These are phyloP conservation scores for Erynnis tages DNA, from an alignment of 2,888 invertebrate species.

Conservation along the genomic window DNA sequence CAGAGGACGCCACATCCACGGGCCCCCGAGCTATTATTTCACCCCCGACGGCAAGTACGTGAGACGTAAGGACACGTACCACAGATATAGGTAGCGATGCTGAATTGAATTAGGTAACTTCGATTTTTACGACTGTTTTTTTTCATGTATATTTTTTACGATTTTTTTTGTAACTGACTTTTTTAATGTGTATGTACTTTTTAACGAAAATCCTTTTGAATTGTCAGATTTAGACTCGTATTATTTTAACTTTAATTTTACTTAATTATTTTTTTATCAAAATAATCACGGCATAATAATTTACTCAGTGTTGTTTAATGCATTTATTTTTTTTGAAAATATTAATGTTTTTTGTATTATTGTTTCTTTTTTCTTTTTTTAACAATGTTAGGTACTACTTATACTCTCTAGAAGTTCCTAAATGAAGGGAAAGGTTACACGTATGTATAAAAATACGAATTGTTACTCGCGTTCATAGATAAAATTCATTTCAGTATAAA, in stretches of 20 bases:
- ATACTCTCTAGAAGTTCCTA: constrained; percentile 7
- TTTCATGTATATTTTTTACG: constrained; percentile 20
- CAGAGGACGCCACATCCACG: constrained; percentile 71
- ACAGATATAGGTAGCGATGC: constrained; percentile 67
- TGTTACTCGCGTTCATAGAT: no score
- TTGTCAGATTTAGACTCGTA: background rate
- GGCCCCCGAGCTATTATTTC: constrained; percentile 72
- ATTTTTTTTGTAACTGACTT: background rate
- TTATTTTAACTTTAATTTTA: constrained; percentile 3
- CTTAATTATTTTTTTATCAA: background rate
- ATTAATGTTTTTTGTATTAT: background rate
- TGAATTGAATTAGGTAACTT: background rate
- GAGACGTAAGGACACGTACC: constrained; percentile 71
- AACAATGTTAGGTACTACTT: background rate
- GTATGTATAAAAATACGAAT: no score
- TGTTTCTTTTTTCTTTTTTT: background rate
- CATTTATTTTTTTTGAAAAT: constrained; percentile 16
- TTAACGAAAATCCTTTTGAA: no score
- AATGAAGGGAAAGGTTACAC: background rate
- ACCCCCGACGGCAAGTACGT: constrained; percentile 76
- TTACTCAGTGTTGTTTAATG: constrained; percentile 11
- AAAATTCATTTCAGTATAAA: no score
- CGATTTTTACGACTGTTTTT: constrained; percentile 18
- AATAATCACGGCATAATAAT: background rate
- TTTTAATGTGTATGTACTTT: no score